A percentile compares a stretch with the other conserved stretches of the same genome.
These are phyloP conservation scores for Tineola bisselliella DNA, from an alignment of 2,888 invertebrate species.

Conservation along the genomic window DNA sequence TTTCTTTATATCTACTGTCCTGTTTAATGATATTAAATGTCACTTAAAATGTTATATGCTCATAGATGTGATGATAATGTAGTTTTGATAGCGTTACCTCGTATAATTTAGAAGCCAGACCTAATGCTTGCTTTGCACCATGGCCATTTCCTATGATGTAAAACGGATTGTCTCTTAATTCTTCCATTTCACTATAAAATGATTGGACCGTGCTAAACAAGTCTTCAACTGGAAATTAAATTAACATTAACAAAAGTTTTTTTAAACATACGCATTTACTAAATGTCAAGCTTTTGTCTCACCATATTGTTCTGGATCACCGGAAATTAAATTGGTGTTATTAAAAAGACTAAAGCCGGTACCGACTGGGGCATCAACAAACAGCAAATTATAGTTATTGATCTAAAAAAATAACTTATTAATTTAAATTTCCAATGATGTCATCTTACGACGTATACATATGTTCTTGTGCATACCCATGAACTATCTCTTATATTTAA, in stretches of 20 bases:
- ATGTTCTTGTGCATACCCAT: constrained; percentile 67
- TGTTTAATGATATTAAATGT: too few species aligned
- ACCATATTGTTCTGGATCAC: constrained; percentile 63
- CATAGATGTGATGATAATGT: too few species aligned
- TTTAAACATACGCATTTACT: too few species aligned
- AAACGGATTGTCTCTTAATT: constrained; percentile 73
- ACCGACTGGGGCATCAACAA: constrained; percentile 91
- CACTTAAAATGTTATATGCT: too few species aligned
- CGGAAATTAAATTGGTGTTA: constrained; percentile 24
- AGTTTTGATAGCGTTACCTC: too few species aligned
- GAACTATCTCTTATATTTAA: constrained; percentile 72
- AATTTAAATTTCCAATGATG: not conserved
- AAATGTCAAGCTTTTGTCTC: constrained; percentile 15
- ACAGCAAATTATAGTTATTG: constrained; percentile 79
- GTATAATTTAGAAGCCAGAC: constrained; percentile 70
- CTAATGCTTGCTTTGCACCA: constrained; percentile 87
- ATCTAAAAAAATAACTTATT: constrained; percentile 52
- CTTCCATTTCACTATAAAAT: constrained; percentile 72
- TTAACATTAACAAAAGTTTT: not conserved
- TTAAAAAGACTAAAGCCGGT: constrained; percentile 83
- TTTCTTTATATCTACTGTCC: constrained; percentile 24
- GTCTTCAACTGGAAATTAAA: constrained; percentile 67
- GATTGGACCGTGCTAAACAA: constrained; percentile 72
- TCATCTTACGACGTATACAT: not conserved
- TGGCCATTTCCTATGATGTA: constrained; percentile 90